phyloP scores from a whole-genome alignment of 2,113 vertebrate genomes.

The Alces alces region DNA sequence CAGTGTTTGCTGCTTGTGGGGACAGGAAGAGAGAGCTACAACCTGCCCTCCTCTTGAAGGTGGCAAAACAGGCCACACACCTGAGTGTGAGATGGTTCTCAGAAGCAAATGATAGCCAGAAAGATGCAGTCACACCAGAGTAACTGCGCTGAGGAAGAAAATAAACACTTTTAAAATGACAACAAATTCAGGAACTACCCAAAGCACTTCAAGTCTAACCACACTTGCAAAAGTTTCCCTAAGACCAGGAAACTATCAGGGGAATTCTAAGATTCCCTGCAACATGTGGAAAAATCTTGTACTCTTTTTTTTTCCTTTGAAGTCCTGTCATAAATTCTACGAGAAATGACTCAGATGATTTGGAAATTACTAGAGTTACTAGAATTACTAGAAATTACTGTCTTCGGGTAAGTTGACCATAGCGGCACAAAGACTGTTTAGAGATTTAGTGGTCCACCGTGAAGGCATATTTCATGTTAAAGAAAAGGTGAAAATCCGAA shows the following conservation, averaged over 20 bases:
- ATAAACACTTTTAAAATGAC: not conserved
- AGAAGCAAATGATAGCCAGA: not conserved
- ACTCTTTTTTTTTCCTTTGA: not conserved
- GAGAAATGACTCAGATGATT: slow-evolving; percentile 27
- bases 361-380: slow-evolving; percentile 26
- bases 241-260: not conserved
- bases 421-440: not conserved
- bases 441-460: not conserved
- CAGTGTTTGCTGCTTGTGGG: not conserved
- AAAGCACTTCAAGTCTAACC: not conserved
- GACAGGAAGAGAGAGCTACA: not conserved
- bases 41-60: not conserved
- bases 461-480: not conserved
- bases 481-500: not conserved
- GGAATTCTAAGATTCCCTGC: slow-evolving; percentile 26
- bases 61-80: not conserved
- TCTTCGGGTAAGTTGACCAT: not conserved
- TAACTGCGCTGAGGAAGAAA: not conserved
- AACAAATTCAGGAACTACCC: not conserved
- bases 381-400: slow-evolving; percentile 30
- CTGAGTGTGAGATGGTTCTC: fast-evolving
- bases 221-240: not conserved
- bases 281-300: not conserved
- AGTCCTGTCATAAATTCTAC: slow-evolving; percentile 8
- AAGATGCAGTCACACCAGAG: not conserved